phyloP scores from a whole-genome alignment of 2,113 vertebrate genomes.

The Tursiops truncatus region DNA sequence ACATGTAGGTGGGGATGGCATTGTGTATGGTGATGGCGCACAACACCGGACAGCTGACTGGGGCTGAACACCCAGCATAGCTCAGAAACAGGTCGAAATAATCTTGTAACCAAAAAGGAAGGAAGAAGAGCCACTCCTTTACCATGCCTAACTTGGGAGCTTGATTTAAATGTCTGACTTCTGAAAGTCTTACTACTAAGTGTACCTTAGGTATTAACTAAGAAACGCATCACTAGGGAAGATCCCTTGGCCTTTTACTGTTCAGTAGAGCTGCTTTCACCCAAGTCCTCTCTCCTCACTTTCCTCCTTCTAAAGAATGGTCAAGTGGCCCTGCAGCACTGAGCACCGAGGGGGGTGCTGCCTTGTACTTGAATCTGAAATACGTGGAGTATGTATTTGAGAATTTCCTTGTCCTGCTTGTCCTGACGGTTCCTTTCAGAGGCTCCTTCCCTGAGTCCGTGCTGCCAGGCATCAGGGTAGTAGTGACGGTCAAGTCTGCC shows the following conservation, averaged over 20 bases:
- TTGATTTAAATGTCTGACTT: neutral
- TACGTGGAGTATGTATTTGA: rapidly evolving
- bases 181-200: neutral
- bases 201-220: neutral
- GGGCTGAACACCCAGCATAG: rapidly evolving
- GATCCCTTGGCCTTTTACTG: neutral
- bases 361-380: neutral
- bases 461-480: rapidly evolving
- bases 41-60: neutral
- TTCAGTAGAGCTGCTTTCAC: neutral
- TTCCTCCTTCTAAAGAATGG: rapidly evolving
- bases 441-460: neutral
- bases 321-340: neutral
- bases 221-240: neutral
- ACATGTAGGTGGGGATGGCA: too few species aligned
- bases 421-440: neutral
- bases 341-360: rapidly evolving
- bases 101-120: neutral
- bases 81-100: neutral
- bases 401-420: neutral
- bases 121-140: neutral
- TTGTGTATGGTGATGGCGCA: rapidly evolving
- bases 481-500: neutral
- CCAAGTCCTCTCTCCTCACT: neutral
- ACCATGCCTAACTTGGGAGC: neutral